Evolutionary conservation across 2,888 invertebrate species (phyloP).

Genomic region (Cantharis rufa): DNA sequence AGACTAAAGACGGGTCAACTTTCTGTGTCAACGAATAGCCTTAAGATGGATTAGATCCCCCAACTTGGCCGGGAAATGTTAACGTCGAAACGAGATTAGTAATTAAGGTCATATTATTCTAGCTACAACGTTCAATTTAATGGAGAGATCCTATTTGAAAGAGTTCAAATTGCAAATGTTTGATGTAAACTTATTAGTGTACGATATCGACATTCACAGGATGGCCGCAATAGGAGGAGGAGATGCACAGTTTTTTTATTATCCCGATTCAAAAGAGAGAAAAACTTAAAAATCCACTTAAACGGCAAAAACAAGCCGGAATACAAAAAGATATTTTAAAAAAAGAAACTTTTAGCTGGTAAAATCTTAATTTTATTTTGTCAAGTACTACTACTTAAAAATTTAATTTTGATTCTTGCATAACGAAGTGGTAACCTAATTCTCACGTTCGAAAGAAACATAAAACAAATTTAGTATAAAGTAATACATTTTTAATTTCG

Average conservation of each 20-base stretch:
- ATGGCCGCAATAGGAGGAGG: background rate
- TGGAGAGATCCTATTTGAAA: background rate
- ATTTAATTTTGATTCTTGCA: background rate
- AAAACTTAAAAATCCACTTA: background rate
- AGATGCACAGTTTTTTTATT: background rate
- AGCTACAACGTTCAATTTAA: slow-evolving; percentile 7
- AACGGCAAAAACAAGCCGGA: background rate
- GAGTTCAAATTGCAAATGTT: background rate
- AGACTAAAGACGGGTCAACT: background rate
- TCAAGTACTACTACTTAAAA: background rate
- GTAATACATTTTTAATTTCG: background rate
- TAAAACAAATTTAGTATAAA: background rate
- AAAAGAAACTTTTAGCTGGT: background rate
- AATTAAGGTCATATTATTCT: slow-evolving; percentile 22
- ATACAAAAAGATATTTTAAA: background rate
- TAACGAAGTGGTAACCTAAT: background rate
- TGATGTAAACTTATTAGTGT: background rate
- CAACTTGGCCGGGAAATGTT: slow-evolving; percentile 11
- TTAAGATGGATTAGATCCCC: slow-evolving; percentile 11
- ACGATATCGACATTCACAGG: background rate
- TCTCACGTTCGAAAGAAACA: background rate
- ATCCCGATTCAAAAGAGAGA: background rate
- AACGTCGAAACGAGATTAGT: slow-evolving; percentile 14
- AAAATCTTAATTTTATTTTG: background rate
- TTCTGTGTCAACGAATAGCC: slow-evolving; percentile 14